Conservation (phyloP, 2,797 vertebrate species). For the Myotis findleyi region DNA sequence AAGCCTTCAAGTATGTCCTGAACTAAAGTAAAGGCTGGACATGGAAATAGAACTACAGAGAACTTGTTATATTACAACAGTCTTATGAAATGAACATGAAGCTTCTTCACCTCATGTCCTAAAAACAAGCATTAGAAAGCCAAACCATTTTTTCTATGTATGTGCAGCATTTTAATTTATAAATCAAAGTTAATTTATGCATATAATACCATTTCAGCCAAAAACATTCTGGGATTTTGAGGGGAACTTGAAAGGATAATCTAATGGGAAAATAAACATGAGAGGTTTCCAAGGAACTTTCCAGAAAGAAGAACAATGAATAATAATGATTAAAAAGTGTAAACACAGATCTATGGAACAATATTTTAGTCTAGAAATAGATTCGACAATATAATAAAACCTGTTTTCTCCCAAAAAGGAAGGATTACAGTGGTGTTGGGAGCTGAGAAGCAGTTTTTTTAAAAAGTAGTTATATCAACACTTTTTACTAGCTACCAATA, state of each 20-base stretch:
- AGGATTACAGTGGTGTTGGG: conserved; percentile 1
- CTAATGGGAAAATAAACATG: conserved; percentile 46
- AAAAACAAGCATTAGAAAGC: conserved; percentile 18
- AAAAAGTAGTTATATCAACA: background rate
- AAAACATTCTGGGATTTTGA: conserved; percentile 37
- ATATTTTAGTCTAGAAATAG: conserved; percentile 47
- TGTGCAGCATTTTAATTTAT: conserved; percentile 57
- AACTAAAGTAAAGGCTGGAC: background rate
- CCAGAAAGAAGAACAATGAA: background rate
- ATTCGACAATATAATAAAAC: conserved; percentile 31
- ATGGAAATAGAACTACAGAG: conserved; percentile 18
- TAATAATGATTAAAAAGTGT: conserved; percentile 42
- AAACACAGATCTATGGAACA: conserved; percentile 6
- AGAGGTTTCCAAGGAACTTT: conserved; percentile 10
- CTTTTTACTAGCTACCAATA: conserved; percentile 19
- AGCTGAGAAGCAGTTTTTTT: background rate
- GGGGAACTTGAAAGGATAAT: background rate
- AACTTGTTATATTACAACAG: background rate
- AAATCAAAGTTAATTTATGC: conserved; percentile 19
- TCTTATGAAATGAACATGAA: background rate
- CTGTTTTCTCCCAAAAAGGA: conserved; percentile 14
- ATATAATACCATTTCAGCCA: conserved; percentile 7
- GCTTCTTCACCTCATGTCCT: background rate
- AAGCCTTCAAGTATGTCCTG: background rate
- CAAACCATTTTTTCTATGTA: background rate